Evolutionary conservation across 2,797 vertebrate species (phyloP).

Genomic region (Ciconia nigra): DNA sequence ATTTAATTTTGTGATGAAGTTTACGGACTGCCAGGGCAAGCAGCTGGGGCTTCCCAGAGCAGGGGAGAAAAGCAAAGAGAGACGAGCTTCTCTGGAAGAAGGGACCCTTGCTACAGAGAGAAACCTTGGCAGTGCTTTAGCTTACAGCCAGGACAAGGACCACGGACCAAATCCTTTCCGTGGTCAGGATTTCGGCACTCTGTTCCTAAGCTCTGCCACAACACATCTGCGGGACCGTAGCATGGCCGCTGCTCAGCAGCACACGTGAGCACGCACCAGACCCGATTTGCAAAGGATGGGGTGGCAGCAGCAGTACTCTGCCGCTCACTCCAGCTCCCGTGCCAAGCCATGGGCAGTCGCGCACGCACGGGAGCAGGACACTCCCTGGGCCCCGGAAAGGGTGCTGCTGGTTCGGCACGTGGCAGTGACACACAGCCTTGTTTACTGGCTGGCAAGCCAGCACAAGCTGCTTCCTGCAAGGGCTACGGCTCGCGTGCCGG

Average conservation of each 20-base stretch:
- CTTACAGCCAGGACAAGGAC: background rate
- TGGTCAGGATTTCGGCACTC: background rate
- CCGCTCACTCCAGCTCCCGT: background rate
- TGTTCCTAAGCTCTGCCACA: background rate
- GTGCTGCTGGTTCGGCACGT: accelerated
- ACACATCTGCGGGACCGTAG: accelerated
- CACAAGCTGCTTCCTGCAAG: background rate
- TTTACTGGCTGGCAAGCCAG: background rate
- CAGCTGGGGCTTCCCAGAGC: background rate
- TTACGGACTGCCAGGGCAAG: accelerated
- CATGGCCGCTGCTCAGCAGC: accelerated
- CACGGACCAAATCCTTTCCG: background rate
- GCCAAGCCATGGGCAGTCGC: background rate
- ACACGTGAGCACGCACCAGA: accelerated
- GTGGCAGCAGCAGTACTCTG: background rate
- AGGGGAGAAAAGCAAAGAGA: background rate
- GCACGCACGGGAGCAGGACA: accelerated
- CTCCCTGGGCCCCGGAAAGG: background rate
- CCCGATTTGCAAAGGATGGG: accelerated
- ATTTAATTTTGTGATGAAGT: background rate
- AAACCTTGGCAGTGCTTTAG: background rate
- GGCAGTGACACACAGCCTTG: background rate
- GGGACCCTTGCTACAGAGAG: background rate
- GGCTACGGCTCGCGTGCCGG: accelerated
- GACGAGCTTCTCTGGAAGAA: background rate